Evolutionary conservation across 2,888 invertebrate species (phyloP).

Genomic region (Herminia tarsipennalis): DNA sequence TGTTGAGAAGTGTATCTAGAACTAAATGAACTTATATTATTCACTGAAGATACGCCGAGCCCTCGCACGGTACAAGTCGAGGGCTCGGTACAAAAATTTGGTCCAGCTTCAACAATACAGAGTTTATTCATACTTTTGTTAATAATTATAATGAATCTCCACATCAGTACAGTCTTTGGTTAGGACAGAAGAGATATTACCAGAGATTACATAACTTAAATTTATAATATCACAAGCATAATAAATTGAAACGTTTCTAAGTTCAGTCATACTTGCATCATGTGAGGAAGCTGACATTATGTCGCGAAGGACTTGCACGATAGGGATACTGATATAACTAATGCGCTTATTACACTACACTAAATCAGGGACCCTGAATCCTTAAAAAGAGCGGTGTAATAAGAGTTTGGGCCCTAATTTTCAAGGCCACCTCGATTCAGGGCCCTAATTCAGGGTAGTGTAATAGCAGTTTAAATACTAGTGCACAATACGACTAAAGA

Average conservation of each 20-base stretch:
- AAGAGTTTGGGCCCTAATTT: no score
- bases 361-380: no score
- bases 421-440: no score
- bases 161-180: conserved; percentile 81
- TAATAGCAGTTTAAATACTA: no score
- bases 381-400: no score
- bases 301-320: conserved; percentile 23
- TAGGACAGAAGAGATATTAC: conserved; percentile 75
- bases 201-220: conserved; percentile 72
- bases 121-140: conserved; percentile 54
- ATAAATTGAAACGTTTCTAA: conserved; percentile 60
- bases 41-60: conserved; percentile 40
- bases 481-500: conserved; percentile 46
- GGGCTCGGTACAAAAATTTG: conserved; percentile 60
- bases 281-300: conserved; percentile 39
- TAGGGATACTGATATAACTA: conserved; percentile 27
- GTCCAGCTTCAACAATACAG: conserved; percentile 77
- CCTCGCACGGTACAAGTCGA: neutral
- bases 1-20: conserved; percentile 64
- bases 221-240: conserved; percentile 83
- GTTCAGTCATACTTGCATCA: conserved; percentile 50
- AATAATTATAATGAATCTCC: conserved; percentile 62
- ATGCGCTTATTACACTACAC: no score
- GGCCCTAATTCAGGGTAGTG: no score
- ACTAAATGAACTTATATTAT: conserved; percentile 63